Evolutionary conservation across 2,888 invertebrate genomes (phyloP).

Genomic region (Eupsilia transversa): DNA sequence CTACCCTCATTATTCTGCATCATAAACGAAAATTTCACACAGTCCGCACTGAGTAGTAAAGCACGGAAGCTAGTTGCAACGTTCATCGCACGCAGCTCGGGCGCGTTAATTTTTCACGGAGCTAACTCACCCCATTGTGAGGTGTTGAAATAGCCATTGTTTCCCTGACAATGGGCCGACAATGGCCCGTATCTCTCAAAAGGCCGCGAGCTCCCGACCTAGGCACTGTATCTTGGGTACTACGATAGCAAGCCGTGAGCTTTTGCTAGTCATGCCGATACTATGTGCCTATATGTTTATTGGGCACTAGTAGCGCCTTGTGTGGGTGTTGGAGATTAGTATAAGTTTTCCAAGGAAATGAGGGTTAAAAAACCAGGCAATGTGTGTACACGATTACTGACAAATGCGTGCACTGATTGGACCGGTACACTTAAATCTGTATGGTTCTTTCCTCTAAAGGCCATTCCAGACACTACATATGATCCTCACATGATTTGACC

Average conservation of each 20-base stretch:
- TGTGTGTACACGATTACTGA: background rate
- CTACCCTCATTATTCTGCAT: slow-evolving; percentile 10
- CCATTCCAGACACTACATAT: background rate
- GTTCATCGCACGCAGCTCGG: slow-evolving; percentile 76
- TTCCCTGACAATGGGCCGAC: slow-evolving; percentile 80
- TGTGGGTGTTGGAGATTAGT: background rate
- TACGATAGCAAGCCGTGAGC: slow-evolving; percentile 64
- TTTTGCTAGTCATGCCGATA: slow-evolving; percentile 63
- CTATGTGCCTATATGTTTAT: slow-evolving; percentile 27
- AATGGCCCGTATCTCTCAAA: slow-evolving; percentile 81
- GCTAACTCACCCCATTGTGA: slow-evolving; percentile 81
- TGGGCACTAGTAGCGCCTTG: background rate
- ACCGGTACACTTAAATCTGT: background rate
- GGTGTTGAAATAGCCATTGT: slow-evolving; percentile 83
- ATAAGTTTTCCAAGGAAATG: background rate
- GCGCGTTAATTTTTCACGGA: slow-evolving; percentile 83
- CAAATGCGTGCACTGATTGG: background rate
- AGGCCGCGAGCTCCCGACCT: slow-evolving; percentile 79
- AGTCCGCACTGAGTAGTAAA: slow-evolving; percentile 11
- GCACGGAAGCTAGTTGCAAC: slow-evolving; percentile 64
- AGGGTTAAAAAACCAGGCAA: background rate
- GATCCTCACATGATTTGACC: background rate
- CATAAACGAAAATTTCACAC: slow-evolving; percentile 38
- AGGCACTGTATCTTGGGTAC: slow-evolving; percentile 69
- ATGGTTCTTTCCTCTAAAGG: background rate